A percentile compares a stretch with the other conserved stretches of the same genome.
These are phyloP conservation scores for Autographa pulchrina DNA, from an alignment of 2,888 invertebrate genomes.

Conservation along the genomic window DNA sequence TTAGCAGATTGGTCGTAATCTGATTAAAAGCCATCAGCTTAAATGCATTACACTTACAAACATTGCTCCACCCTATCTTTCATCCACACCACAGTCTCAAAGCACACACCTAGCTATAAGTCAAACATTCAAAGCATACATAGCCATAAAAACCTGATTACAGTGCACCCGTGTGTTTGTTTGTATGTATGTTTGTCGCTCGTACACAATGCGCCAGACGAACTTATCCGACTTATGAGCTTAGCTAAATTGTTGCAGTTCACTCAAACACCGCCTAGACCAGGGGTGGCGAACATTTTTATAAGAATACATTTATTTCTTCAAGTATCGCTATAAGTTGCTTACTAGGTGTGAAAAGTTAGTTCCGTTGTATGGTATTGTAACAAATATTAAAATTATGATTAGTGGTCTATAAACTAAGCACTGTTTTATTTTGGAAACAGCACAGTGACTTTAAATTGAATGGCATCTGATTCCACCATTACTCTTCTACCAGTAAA, in stretches of 20 bases:
- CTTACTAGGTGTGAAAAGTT: too few species aligned
- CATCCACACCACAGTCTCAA: background rate
- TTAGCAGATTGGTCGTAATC: too few species aligned
- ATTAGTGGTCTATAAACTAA: too few species aligned
- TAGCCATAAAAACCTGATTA: slow-evolving; percentile 4
- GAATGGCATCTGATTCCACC: too few species aligned
- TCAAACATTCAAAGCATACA: background rate
- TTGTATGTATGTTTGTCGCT: slow-evolving; percentile 4
- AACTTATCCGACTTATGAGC: slow-evolving; percentile 4
- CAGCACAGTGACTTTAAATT: too few species aligned
- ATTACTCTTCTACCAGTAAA: too few species aligned
- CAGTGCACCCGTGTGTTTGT: background rate
- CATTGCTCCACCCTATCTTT: background rate
- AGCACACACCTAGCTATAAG: background rate
- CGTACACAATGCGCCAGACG: slow-evolving; percentile 4
- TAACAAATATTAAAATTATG: too few species aligned
- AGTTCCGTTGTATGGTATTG: too few species aligned
- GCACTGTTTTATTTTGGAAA: too few species aligned
- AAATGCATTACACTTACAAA: background rate
- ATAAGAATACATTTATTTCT: too few species aligned
- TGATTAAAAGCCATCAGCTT: too few species aligned
- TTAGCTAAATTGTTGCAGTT: slow-evolving; percentile 4
- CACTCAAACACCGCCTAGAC: slow-evolving; percentile 2
- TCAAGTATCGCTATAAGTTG: too few species aligned
- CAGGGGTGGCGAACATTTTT: background rate